These are phyloP conservation scores for Pecten maximus DNA, from an alignment of 2,888 invertebrate species.

Conservation along the genomic window DNA sequence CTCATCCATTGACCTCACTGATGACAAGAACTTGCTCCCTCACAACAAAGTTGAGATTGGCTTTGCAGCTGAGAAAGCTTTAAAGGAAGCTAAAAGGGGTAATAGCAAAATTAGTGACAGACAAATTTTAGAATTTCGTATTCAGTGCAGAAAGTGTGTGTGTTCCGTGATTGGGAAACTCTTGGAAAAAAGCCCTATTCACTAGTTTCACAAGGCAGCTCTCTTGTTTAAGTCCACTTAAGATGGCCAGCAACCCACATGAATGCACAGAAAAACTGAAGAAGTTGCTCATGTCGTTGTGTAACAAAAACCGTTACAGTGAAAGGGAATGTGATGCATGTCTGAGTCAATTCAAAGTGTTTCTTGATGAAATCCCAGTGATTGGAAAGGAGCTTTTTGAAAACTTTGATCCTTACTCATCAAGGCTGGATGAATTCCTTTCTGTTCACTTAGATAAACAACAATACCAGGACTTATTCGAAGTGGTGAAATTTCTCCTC, in stretches of 20 bases:
- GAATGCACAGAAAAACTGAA: background rate
- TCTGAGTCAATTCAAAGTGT: conserved; percentile 6
- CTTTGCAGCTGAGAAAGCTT: conserved; percentile 48
- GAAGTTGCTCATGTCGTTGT: background rate
- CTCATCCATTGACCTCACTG: background rate
- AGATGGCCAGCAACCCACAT: conserved; percentile 43
- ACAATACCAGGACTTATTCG: background rate
- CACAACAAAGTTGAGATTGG: conserved; percentile 56
- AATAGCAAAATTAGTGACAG: conserved; percentile 18
- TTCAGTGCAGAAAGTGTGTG: conserved; percentile 44
- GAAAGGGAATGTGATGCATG: conserved; percentile 18
- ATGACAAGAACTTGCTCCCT: background rate
- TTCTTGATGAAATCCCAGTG: conserved; percentile 24
- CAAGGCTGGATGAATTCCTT: background rate
- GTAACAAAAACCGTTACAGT: conserved; percentile 22
- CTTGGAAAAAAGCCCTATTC: conserved; percentile 46
- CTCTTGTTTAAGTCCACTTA: conserved; percentile 42
- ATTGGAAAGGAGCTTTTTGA: conserved; percentile 37
- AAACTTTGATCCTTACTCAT: conserved; percentile 2
- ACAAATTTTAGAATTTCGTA: conserved; percentile 44
- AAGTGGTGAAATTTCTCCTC: conserved; percentile 1
- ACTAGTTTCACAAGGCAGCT: conserved; percentile 43
- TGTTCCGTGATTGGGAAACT: conserved; percentile 38
- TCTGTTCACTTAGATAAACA: background rate
- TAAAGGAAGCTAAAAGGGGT: conserved; percentile 46